Conservation (phyloP, 2,888 invertebrate species). For the Yponomeuta sedellus region DNA sequence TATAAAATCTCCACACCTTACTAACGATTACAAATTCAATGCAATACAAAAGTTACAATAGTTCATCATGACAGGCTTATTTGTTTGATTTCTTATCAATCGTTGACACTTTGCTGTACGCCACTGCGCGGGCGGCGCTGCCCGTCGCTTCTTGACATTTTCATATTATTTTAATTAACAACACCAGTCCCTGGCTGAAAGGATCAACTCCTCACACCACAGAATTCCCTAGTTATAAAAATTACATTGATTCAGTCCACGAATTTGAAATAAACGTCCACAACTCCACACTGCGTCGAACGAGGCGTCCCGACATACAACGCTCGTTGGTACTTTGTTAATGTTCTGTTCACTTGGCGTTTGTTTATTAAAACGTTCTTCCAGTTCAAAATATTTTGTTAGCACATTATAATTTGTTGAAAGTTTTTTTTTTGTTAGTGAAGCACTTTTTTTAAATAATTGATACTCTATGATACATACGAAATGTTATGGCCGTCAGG, state of each 20-base stretch:
- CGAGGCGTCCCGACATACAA: conserved; percentile 43
- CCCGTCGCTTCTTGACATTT: background rate
- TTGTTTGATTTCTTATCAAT: conserved; percentile 24
- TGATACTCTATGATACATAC: conserved; percentile 65
- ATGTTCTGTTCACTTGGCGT: conserved; percentile 73
- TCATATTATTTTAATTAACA: conserved; percentile 28
- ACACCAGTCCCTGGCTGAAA: conserved; percentile 61
- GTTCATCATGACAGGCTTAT: conserved; percentile 35
- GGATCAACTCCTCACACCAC: conserved; percentile 74
- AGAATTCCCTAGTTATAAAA: conserved; percentile 73
- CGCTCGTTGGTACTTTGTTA: conserved; percentile 53
- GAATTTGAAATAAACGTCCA: conserved; percentile 74
- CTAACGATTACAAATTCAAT: conserved; percentile 55
- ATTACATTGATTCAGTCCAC: conserved; percentile 72
- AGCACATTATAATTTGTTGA: conserved; percentile 75
- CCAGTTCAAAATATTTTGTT: conserved; percentile 64
- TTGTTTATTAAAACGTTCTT: conserved; percentile 67
- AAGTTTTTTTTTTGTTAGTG: conserved; percentile 57
- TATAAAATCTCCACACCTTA: conserved; percentile 71
- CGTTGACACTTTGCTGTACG: conserved; percentile 37
- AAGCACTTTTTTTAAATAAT: conserved; percentile 71
- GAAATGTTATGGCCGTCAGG: conserved; percentile 62
- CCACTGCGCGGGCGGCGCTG: background rate
- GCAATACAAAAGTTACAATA: conserved; percentile 65
- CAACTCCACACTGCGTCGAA: conserved; percentile 58